Evolutionary conservation across 2,797 vertebrate genomes (phyloP), one percentile per base, ranked within the genome.

Genomic region (Eulemur albifrons): DNA sequence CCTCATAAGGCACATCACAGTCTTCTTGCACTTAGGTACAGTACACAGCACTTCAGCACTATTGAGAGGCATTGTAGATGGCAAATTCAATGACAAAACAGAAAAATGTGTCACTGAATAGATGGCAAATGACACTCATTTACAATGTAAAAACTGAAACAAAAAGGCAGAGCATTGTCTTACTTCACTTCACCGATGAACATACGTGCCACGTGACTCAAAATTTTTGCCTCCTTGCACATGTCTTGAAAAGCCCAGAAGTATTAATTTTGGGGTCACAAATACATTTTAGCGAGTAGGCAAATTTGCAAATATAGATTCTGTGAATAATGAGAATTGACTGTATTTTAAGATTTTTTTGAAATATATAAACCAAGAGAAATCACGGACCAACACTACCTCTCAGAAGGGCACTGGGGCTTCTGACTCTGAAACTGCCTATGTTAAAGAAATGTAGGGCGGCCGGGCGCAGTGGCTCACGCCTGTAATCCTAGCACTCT

Each of bases 281-380:
- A 69, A 52, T 82, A 75, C 12, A 81, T 75, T 67, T 81, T 81
- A 90, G 25, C 1, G 2, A 69, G 14, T 38, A 32, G 13, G 40
- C 13, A 84, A 59, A 45, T 61, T 1, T 18, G 43, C 17, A 63
- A 2, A 57, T 76, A 32, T 50, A 43, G 14, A 35, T 43, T 89
- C 59, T 69, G 14, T 61, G 27, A 67, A 85, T 75, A 88, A 92
- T 88, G 25, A 61, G 8, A 27, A 61, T 45, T 23, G 52, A 40
- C 18, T 61, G 25, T 32, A n/a, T 83, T 43, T 93, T 79, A 45
- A 77, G 32, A 45, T 17, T 4, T 17, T 82, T 79, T 88, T 81
- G 12, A 25, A 92, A 81, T 43, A 93, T 45, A 50, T 76, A 27
- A 92, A 50, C 0, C 2, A 84, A 21, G 12, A 75, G 21, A 91